phyloP scores from a whole-genome alignment of 2,113 vertebrate genomes.

The Seriola dumerili region DNA sequence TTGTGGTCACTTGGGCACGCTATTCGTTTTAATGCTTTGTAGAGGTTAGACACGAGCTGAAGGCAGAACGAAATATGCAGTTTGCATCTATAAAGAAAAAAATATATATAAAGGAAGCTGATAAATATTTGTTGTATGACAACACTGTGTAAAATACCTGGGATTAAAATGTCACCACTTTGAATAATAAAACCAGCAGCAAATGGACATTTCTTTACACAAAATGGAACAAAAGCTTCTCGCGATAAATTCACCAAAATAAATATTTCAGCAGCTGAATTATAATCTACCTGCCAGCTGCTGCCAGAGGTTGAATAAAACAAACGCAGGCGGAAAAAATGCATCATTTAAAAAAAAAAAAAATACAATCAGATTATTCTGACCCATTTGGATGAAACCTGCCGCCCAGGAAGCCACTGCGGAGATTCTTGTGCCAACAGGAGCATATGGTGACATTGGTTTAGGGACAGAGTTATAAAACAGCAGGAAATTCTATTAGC shows the following conservation, averaged over 20 bases:
- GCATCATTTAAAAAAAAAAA: too few species aligned
- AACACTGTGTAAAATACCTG: not conserved
- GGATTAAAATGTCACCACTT: not conserved
- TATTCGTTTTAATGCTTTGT: constrained; percentile 38
- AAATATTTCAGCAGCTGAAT: not conserved
- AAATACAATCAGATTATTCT: constrained; percentile 15
- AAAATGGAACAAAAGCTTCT: constrained; percentile 4
- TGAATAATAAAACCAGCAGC: not conserved
- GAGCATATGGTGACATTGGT: constrained; percentile 87
- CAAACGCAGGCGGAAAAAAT: not conserved
- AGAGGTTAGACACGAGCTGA: not conserved
- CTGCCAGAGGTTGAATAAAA: constrained; percentile 18
- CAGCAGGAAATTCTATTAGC: constrained; percentile 85
- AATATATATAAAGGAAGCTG: not conserved
- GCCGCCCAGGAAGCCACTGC: constrained; percentile 57
- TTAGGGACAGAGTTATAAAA: constrained; percentile 84
- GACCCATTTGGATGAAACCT: constrained; percentile 51
- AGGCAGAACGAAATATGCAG: not conserved
- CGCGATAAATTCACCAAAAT: not conserved
- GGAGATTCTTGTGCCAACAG: constrained; percentile 76
- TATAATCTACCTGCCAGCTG: not conserved
- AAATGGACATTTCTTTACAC: not conserved
- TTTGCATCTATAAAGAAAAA: not conserved
- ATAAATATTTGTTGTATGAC: not conserved
- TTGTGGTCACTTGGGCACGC: not conserved